Percentiles rank a stretch among this genome's conserved stretches.
phyloP scores from a whole-genome alignment of 2,113 vertebrate species.

The Perca schrenkii region DNA sequence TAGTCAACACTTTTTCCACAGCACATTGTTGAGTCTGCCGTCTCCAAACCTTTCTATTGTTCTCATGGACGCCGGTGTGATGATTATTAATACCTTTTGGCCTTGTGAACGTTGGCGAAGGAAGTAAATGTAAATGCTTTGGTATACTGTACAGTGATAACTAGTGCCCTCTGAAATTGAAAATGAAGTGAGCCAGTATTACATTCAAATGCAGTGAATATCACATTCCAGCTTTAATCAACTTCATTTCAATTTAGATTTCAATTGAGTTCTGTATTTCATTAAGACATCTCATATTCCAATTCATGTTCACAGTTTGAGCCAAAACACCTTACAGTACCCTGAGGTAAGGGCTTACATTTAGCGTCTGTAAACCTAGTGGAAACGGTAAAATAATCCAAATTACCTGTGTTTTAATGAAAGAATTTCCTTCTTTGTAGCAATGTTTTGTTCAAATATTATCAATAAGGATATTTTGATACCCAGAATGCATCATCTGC shows the following conservation, averaged over 20 bases:
- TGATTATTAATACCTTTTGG: not conserved
- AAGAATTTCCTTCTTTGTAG: not conserved
- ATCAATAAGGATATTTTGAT: not conserved
- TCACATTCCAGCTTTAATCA: constrained; percentile 12
- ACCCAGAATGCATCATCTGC: not conserved
- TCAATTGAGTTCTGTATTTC: constrained; percentile 1
- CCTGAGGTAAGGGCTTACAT: not conserved
- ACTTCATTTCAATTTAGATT: constrained; percentile 28
- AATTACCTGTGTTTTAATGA: not conserved
- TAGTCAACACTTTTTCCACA: not conserved
- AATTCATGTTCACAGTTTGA: not conserved
- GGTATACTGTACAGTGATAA: not conserved
- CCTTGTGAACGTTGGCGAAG: not conserved
- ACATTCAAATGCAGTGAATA: constrained; percentile 29
- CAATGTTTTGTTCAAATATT: not conserved
- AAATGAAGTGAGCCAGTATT: constrained; percentile 17
- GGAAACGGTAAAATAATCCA: not conserved
- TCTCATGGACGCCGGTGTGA: not conserved
- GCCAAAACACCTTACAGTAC: not conserved
- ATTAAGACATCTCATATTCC: constrained; percentile 17
- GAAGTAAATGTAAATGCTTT: not conserved
- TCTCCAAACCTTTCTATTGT: not conserved
- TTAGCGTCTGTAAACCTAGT: not conserved
- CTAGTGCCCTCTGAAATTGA: constrained; percentile 3
- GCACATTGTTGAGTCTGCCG: not conserved